Evolutionary conservation across 2,888 invertebrate genomes (phyloP).

Genomic region (Halictus quadricinctus): DNA sequence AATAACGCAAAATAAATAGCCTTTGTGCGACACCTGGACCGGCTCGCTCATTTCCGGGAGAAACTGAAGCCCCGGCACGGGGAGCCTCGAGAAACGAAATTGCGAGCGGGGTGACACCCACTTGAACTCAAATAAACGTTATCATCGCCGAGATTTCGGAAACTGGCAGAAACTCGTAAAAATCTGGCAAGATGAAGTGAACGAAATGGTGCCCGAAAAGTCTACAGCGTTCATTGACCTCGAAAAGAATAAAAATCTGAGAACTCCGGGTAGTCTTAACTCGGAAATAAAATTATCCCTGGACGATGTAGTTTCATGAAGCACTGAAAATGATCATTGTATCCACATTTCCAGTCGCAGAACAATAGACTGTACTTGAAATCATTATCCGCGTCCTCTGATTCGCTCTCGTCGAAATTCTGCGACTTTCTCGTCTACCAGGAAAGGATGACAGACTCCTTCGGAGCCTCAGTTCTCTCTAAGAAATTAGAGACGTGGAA

Average conservation of each 20-base stretch:
- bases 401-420: background rate
- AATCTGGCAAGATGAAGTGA: too few species aligned
- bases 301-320: too few species aligned
- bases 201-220: background rate
- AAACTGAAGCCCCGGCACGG: background rate
- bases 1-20: slow-evolving; percentile 74
- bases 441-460: background rate
- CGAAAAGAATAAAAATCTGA: background rate
- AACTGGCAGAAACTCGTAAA: background rate
- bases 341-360: fast-evolving
- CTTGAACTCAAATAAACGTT: background rate
- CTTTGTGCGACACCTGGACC: slow-evolving; percentile 36
- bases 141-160: fast-evolving
- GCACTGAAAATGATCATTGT: background rate
- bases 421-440: background rate
- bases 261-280: background rate
- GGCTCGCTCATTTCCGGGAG: slow-evolving; percentile 21
- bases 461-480: background rate
- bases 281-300: background rate
- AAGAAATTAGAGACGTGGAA: background rate
- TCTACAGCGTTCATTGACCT: background rate
- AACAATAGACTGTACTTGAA: background rate
- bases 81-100: background rate
- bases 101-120: background rate
- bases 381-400: background rate